Evolutionary conservation across 2,888 invertebrate species (phyloP), one percentile per base, ranked within the genome.

Genomic region (Drosophila kambysellisi): DNA sequence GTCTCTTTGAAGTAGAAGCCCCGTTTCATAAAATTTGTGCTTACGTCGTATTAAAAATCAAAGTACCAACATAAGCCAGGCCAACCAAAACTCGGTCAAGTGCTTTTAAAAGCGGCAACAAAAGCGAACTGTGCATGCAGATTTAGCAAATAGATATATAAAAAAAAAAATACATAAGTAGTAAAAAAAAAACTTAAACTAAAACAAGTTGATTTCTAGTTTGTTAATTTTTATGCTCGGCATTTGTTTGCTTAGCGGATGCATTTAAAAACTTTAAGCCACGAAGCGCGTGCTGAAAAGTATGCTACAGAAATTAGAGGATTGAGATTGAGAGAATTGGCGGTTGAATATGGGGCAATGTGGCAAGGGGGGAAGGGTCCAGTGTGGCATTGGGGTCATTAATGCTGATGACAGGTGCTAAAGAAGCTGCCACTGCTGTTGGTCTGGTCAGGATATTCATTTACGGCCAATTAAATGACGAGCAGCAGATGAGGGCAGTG

Each of bases 381-480:
- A 29, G 12, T 35, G 20, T 9, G 35, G 59, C 29, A 30, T 39
- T 56, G 37, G 30, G 50, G 29, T 43, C 60, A 65, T 60, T 70
- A 70, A 60, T 74, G 71, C 63, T 53, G 62, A 57, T 75, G 75
- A 82, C 79, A 80, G 82, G 63, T 82, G 70, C 52, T 53, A 56
- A 51, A n/a, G 60, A 37, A 32, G 54, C 48, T 53, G 58, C 51
- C 17, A 53, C 37, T 48, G 56, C 39, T 59, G 58, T 61, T 67
- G 51, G 32, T 57, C 33, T 12, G 43, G 54, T 35, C 66, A 61
- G 70, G 37, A 80, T 79, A 84, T 75, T 85, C 70, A 84, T 80
- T 83, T 80, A 75, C 70, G 43, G 72, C 69, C 85, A 85, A 83
- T 83, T 83, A 85, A 78, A 74, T 70, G 46, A 25, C 46, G 15